Evolutionary conservation across 2,113 vertebrate species (phyloP).

Genomic region (Thunnus maccoyii): DNA sequence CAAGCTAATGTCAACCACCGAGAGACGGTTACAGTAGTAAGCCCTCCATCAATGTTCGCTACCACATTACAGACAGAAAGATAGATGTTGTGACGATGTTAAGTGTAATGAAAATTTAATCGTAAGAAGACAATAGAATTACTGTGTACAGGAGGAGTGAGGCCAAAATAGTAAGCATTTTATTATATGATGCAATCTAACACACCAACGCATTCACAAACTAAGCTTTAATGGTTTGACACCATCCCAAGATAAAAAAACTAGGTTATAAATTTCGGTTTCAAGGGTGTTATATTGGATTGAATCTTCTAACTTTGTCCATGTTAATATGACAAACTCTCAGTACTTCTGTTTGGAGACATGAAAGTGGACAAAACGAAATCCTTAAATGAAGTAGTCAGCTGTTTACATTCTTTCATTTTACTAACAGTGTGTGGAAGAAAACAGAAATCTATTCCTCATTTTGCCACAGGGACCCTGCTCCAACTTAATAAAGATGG

Average conservation of each 20-base stretch:
- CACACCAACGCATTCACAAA: neutral
- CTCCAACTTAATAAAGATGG: neutral
- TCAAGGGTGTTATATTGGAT: neutral
- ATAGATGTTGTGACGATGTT: neutral
- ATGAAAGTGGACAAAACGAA: neutral
- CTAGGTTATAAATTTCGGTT: too few relatives aligned
- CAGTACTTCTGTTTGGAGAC: neutral
- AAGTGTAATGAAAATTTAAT: neutral
- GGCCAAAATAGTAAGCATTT: neutral
- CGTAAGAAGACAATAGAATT: fast-evolving
- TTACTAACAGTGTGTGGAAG: neutral
- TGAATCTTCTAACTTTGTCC: neutral
- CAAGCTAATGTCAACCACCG: slow-evolving; percentile 41
- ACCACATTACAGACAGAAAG: neutral
- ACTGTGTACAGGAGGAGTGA: too few relatives aligned
- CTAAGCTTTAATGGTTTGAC: neutral
- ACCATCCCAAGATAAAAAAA: neutral
- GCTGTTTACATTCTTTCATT: neutral
- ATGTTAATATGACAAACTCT: neutral
- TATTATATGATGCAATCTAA: slow-evolving; percentile 1
- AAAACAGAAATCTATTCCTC: neutral
- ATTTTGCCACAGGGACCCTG: neutral
- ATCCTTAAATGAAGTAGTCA: neutral
- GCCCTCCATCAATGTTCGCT: neutral
- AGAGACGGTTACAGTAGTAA: neutral